A percentile compares a stretch with the other conserved stretches of the same genome.
Conservation (phyloP, 1,140 invertebrate species). For the Ridgeia piscesae region DNA sequence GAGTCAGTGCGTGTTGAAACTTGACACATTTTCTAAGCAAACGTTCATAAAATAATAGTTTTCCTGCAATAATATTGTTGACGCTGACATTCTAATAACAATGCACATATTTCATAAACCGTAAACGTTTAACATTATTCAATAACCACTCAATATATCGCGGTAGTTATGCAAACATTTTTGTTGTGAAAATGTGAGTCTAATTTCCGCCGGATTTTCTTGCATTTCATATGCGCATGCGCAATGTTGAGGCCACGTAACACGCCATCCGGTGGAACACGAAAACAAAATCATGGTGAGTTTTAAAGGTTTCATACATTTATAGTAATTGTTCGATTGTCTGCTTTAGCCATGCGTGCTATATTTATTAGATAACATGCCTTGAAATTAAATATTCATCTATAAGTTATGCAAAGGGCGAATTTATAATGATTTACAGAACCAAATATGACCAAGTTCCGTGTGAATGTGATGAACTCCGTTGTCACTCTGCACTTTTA, state of each 20-base stretch:
- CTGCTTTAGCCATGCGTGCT: not conserved
- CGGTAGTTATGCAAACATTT: not conserved
- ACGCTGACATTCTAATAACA: not conserved
- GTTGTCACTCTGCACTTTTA: not conserved
- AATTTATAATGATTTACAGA: not conserved
- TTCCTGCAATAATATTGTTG: not conserved
- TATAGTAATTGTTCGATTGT: not conserved
- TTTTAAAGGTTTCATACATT: not conserved
- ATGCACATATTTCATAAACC: not conserved
- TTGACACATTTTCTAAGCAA: not conserved
- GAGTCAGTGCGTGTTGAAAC: not conserved
- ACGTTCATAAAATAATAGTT: not conserved
- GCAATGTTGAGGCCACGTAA: not conserved
- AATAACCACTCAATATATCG: not conserved
- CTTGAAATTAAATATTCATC: not conserved
- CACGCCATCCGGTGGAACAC: not conserved
- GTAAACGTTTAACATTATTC: not conserved
- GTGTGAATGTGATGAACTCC: not conserved
- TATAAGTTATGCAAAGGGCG: not conserved
- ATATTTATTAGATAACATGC: not conserved
- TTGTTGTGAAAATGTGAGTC: not conserved
- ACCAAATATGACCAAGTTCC: not conserved
- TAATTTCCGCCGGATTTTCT: not conserved
- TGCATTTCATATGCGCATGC: not conserved
- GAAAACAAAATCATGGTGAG: not conserved